A percentile compares a stretch with the other conserved stretches of the same genome.
These are phyloP conservation scores for Fissipunctia ypsillon DNA, from an alignment of 2,888 invertebrate species.

Conservation along the genomic window DNA sequence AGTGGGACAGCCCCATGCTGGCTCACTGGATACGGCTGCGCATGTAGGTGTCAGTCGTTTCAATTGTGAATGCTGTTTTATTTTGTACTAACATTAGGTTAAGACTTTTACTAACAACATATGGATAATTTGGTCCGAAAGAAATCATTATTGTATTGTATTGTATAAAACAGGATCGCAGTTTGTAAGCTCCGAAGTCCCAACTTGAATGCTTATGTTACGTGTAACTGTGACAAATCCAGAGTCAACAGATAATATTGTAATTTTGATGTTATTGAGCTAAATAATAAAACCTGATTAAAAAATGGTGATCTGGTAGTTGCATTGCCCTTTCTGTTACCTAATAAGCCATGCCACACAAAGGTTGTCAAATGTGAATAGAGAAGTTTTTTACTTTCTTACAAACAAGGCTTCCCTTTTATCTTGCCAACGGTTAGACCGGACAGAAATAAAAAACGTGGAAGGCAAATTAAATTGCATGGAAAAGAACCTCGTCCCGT, in stretches of 20 bases:
- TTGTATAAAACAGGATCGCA: neutral
- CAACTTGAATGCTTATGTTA: neutral
- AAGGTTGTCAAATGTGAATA: conserved; percentile 7
- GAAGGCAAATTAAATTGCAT: conserved; percentile 45
- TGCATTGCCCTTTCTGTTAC: neutral
- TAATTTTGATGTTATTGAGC: no score
- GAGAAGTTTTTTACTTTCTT: conserved; percentile 8
- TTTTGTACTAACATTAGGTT: no score
- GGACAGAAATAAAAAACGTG: conserved; percentile 29
- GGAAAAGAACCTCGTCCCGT: conserved; percentile 11
- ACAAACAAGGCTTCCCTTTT: conserved; percentile 33
- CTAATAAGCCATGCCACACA: conserved; percentile 8
- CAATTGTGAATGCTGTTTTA: no score
- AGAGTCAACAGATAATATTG: neutral
- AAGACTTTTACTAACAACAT: no score
- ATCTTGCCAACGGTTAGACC: conserved; percentile 23
- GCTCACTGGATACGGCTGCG: no score
- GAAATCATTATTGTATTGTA: no score
- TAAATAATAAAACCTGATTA: no score
- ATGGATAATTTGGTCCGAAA: no score
- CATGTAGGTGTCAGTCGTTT: no score
- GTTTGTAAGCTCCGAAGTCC: neutral
- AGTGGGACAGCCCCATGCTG: no score
- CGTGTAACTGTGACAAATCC: neutral
- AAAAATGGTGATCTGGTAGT: neutral